Evolutionary conservation across 2,888 invertebrate species (phyloP).

Genomic region (Cancer borealis): DNA sequence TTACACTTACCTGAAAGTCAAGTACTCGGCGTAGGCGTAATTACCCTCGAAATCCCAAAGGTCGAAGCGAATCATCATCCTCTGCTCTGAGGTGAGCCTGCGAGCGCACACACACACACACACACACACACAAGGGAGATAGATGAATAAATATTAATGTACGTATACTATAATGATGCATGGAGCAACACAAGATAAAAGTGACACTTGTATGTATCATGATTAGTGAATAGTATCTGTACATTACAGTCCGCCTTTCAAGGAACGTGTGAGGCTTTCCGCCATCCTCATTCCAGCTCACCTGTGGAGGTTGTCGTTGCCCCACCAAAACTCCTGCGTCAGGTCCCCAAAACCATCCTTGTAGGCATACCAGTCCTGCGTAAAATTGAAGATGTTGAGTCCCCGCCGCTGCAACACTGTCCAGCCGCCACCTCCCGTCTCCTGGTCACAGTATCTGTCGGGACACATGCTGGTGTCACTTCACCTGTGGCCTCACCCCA

Average conservation of each 20-base stretch:
- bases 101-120: not conserved
- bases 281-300: not conserved
- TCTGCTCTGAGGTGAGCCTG: slow-evolving; percentile 80
- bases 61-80: slow-evolving; percentile 82
- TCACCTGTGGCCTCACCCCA: too few relatives aligned
- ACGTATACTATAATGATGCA: not conserved
- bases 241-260: not conserved
- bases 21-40: slow-evolving; percentile 82
- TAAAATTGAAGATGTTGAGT: slow-evolving; percentile 83
- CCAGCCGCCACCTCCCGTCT: slow-evolving; percentile 85
- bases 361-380: slow-evolving; percentile 85
- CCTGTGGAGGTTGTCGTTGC: slow-evolving; percentile 83
- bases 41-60: slow-evolving; percentile 82
- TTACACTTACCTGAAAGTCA: slow-evolving; percentile 78
- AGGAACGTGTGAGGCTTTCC: not conserved
- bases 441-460: slow-evolving; percentile 83
- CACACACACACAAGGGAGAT: not conserved
- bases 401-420: slow-evolving; percentile 81
- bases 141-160: not conserved
- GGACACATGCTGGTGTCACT: not conserved
- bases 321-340: slow-evolving; percentile 86
- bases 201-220: too few relatives aligned
- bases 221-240: too few relatives aligned
- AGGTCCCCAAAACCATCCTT: slow-evolving; percentile 87
- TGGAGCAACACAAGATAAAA: not conserved